These are phyloP conservation scores for Alviniconcha strummeri DNA, from an alignment of 2,888 invertebrate genomes.

Conservation along the genomic window DNA sequence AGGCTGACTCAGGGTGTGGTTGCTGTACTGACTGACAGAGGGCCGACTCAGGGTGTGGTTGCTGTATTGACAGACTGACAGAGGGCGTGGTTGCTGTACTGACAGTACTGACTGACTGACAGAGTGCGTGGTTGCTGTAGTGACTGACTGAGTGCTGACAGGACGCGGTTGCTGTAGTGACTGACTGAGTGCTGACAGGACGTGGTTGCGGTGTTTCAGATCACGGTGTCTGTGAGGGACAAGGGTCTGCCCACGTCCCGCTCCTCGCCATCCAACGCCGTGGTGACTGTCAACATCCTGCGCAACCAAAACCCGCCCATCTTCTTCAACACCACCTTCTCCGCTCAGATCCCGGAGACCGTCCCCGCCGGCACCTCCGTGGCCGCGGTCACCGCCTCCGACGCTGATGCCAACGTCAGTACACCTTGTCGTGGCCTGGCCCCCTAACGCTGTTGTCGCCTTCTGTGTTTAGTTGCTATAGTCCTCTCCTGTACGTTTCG, in stretches of 20 bases:
- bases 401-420: conserved; percentile 48
- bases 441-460: background rate
- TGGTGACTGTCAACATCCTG: conserved; percentile 51
- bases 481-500: too few species aligned
- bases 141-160: too few species aligned
- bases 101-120: too few species aligned
- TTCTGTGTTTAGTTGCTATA: background rate
- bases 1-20: too few species aligned
- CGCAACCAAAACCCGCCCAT: conserved; percentile 55
- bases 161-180: too few species aligned
- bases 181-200: too few species aligned
- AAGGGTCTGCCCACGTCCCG: conserved; percentile 44
- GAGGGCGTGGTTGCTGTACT: too few species aligned
- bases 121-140: too few species aligned
- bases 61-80: too few species aligned
- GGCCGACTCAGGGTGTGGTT: too few species aligned
- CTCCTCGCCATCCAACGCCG: conserved; percentile 40
- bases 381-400: conserved; percentile 50
- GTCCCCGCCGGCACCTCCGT: conserved; percentile 41
- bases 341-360: conserved; percentile 47
- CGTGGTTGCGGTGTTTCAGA: conserved; percentile 40
- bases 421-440: background rate
- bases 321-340: conserved; percentile 55
- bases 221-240: conserved; percentile 50
- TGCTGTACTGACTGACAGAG: too few species aligned